A percentile compares a stretch with the other conserved stretches of the same genome.
These are phyloP conservation scores for Tiliqua scincoides DNA, from an alignment of 2,113 vertebrate genomes.

Conservation along the genomic window DNA sequence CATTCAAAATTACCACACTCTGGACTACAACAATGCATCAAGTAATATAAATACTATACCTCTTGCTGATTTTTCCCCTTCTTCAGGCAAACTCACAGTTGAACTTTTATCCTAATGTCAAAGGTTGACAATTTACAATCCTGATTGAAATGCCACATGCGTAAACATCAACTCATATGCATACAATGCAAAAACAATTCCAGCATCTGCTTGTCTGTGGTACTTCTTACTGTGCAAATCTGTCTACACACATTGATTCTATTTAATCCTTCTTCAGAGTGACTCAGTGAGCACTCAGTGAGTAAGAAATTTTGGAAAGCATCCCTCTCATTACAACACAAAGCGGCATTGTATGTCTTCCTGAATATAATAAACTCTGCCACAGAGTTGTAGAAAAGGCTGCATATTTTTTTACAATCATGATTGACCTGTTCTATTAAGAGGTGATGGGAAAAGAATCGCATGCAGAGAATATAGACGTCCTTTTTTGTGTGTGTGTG, in stretches of 20 bases:
- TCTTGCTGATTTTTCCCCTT: not conserved
- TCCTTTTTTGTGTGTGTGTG: not conserved
- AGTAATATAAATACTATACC: not conserved
- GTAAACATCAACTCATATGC: not conserved
- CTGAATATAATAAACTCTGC: not conserved
- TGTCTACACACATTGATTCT: not conserved
- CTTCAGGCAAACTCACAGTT: not conserved
- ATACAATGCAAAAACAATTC: not conserved
- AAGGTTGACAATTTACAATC: not conserved
- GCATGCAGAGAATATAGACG: not conserved
- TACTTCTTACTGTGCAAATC: not conserved
- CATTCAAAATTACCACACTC: not conserved
- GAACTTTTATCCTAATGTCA: not conserved
- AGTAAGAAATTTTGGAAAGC: not conserved
- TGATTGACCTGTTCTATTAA: not conserved
- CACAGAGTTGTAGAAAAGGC: not conserved
- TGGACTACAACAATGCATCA: not conserved
- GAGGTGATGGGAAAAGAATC: not conserved
- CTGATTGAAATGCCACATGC: not conserved
- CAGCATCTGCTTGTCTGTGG: not conserved
- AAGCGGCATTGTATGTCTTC: not conserved
- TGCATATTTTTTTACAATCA: not conserved
- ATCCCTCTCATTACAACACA: conserved; percentile 9
- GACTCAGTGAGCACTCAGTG: not conserved
- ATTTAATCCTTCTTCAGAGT: not conserved